phyloP scores from a whole-genome alignment of 2,888 invertebrate species.

The Caenorhabditis drosophilae region DNA sequence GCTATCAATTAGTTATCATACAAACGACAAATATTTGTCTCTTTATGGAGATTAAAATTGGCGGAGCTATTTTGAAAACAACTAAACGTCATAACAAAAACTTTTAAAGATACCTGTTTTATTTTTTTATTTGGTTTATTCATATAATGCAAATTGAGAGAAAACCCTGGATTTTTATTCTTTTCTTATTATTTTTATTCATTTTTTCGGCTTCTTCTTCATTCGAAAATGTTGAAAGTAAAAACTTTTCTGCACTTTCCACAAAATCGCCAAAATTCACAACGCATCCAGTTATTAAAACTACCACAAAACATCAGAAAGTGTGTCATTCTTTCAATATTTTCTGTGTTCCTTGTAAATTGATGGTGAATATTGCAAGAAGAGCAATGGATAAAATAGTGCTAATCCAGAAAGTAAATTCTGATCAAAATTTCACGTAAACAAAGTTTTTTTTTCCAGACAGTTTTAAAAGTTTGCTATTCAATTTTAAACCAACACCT shows the following conservation, averaged over 20 bases:
- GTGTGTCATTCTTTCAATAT: conserved; percentile 6
- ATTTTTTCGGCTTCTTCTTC: too few relatives aligned
- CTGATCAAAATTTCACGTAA: not conserved
- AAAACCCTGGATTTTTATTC: too few relatives aligned
- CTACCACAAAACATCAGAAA: not conserved
- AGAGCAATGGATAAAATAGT: conserved; percentile 7
- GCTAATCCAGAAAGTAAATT: conserved; percentile 7
- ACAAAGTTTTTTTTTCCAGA: not conserved
- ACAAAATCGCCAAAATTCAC: not conserved
- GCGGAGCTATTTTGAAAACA: too few relatives aligned
- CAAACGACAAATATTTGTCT: too few relatives aligned
- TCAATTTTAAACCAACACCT: conserved; percentile 4
- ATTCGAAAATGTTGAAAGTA: not conserved
- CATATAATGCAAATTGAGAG: too few relatives aligned
- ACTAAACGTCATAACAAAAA: too few relatives aligned
- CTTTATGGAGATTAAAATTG: too few relatives aligned
- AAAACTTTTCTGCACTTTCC: not conserved
- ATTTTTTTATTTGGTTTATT: too few relatives aligned
- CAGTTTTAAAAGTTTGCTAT: conserved; percentile 1
- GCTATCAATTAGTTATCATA: too few relatives aligned
- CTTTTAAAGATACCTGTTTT: too few relatives aligned
- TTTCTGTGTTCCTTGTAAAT: conserved; percentile 11
- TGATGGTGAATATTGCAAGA: conserved; percentile 3
- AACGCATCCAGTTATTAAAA: not conserved
- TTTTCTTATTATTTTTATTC: too few relatives aligned